A percentile compares a stretch with the other conserved stretches of the same genome.
phyloP scores from a whole-genome alignment of 2,113 vertebrate species.

The Garra rufa region DNA sequence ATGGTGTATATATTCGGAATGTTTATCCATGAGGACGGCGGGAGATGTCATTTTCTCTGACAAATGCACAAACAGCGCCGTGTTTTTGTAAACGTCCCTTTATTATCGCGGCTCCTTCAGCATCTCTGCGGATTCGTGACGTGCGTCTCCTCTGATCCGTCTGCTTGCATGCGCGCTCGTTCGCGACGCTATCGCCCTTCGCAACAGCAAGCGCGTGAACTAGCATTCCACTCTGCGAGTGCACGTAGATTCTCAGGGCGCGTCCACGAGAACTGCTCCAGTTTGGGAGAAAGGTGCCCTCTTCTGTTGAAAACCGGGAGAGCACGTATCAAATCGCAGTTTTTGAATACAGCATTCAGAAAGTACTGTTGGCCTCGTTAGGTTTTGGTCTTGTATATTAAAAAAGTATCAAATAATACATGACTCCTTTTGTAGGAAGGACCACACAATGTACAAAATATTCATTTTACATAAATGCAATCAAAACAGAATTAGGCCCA shows the following conservation, averaged over 20 bases:
- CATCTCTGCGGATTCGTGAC: constrained; percentile 81
- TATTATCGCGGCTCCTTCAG: constrained; percentile 74
- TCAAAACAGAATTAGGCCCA: not conserved
- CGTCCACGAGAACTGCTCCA: not conserved
- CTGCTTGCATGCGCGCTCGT: constrained; percentile 71
- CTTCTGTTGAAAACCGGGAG: constrained; percentile 6
- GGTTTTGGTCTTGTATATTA: no score
- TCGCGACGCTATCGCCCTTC: constrained; percentile 73
- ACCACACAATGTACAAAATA: not conserved
- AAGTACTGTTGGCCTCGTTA: no score
- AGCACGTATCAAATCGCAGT: not conserved
- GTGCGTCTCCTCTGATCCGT: constrained; percentile 56
- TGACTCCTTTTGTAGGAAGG: not conserved
- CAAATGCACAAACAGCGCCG: constrained; percentile 9
- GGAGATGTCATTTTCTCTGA: not conserved
- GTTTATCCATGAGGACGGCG: constrained; percentile 21
- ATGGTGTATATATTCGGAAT: constrained; percentile 58
- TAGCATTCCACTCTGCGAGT: constrained; percentile 53
- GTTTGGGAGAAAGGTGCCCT: not conserved
- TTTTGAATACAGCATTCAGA: not conserved
- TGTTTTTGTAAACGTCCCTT: constrained; percentile 56
- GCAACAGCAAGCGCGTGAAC: constrained; percentile 73
- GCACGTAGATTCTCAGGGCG: constrained; percentile 1
- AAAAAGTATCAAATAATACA: no score
- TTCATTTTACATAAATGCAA: not conserved